Base-by-base conservation (phyloP, 2,113 vertebrate species). In the Nycticorax nycticorax region DNA sequence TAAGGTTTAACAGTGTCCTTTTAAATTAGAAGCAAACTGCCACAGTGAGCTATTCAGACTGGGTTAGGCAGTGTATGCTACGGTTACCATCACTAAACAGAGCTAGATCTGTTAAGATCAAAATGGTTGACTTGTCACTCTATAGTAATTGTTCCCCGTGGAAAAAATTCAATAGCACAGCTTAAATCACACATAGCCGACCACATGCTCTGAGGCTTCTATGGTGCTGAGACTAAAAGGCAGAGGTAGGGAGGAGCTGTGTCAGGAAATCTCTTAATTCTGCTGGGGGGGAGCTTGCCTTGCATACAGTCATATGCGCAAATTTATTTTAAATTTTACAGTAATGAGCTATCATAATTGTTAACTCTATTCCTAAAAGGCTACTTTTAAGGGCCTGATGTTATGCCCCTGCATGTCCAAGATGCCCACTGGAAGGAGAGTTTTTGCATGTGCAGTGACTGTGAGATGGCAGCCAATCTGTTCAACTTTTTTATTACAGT, bases 101-200 rank as follows among this genome's bases (percentile, higher is more conserved):
- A 89, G 89, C 91, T 89, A 55, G 52, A 77, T 68, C 62, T 81
- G 83, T 90, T 92, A 69, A 64, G 37, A 97, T 93, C 94, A 87
- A 95, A 95, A 93, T 96, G 94, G 89, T 94, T 95, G 95, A 91
- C 89, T 95, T 96, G 86, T 86, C 87, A 89, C 71, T 79, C 82
- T 81, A 7, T 30, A 94, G 74, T 96, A 96, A 94, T 94, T 96
- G 87, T 79, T 93, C 92, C 78, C 88, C 3, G 10, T 91, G 91
- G 82, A 91, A 71, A 83, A 85, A 88, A 92, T 89, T 92, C 81
- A 88, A 79, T 93, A 92, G 80, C 78, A 64, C 62, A 57, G 27
- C 89, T 95, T 86, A 87, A 91, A 94, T 90, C 88, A 62, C 91
- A 88, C 74, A 76, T 39, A 95, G 84, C 71, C 5, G 59, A 28